A percentile compares a stretch with the other conserved stretches of the same genome.
Conservation (phyloP, 2,113 vertebrate genomes). For the Empidonax alnorum region DNA sequence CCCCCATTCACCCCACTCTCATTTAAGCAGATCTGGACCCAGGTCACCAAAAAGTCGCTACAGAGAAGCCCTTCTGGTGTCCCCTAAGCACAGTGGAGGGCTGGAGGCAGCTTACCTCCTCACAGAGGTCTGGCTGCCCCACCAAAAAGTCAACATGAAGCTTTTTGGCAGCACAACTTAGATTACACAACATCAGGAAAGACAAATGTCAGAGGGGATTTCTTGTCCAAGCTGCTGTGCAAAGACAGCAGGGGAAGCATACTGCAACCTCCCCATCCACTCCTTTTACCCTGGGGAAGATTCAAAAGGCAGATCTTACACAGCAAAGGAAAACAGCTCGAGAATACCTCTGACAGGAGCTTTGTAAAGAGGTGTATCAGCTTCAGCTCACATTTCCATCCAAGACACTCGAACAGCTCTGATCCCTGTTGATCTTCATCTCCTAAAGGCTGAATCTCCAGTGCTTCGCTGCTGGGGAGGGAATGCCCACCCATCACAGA, state of each 20-base stretch:
- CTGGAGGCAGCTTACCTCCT: background rate
- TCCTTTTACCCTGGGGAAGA: background rate
- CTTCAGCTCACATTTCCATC: background rate
- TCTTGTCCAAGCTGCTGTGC: background rate
- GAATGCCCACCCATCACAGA: background rate
- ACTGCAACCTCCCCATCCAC: background rate
- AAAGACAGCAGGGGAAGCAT: background rate
- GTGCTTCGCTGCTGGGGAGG: background rate
- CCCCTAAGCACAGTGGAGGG: rapidly evolving
- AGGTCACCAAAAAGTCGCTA: background rate
- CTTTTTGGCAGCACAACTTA: background rate
- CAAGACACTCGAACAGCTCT: rapidly evolving
- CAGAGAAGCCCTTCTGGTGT: background rate
- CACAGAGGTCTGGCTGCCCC: background rate
- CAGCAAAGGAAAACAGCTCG: background rate
- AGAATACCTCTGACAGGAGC: background rate
- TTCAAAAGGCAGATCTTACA: background rate
- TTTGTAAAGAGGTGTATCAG: background rate
- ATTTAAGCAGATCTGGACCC: background rate
- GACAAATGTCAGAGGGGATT: background rate
- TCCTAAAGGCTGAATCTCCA: background rate
- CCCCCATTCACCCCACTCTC: background rate
- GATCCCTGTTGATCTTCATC: rapidly evolving
- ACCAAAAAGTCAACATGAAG: background rate
- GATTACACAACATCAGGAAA: background rate